Conservation (phyloP, 2,888 invertebrate species). For the Drosophila macrothrix region DNA sequence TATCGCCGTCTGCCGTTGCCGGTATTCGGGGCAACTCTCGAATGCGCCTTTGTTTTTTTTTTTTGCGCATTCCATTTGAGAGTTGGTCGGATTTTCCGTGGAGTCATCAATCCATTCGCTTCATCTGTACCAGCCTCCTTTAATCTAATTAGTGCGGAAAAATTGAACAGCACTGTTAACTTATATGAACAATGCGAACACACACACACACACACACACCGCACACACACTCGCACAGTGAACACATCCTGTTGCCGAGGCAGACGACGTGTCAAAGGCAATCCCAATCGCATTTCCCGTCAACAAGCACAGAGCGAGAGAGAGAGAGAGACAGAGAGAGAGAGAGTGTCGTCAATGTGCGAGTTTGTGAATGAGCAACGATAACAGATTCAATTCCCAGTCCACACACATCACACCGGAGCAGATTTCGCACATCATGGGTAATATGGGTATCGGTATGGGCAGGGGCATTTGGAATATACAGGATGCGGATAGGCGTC, state of each 20-base stretch:
- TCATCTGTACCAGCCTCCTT: conserved; percentile 62
- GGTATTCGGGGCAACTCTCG: conserved; percentile 50
- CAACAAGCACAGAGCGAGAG: conserved; percentile 16
- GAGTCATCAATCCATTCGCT: conserved; percentile 62
- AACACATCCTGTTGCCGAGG: conserved; percentile 52
- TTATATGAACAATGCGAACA: conserved; percentile 63
- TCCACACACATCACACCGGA: conserved; percentile 13
- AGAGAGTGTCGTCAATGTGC: conserved; percentile 18
- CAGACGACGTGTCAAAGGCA: conserved; percentile 72
- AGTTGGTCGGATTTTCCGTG: conserved; percentile 48
- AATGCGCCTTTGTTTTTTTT: conserved; percentile 47
- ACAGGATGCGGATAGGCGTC: conserved; percentile 60
- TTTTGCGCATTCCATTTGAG: conserved; percentile 49
- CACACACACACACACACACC: conserved; percentile 28
- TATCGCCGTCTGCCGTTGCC: conserved; percentile 55
- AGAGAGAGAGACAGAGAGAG: background rate
- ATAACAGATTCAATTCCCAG: conserved; percentile 59
- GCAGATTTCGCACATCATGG: conserved; percentile 12
- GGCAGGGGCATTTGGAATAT: conserved; percentile 22
- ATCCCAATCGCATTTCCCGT: conserved; percentile 70
- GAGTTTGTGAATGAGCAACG: conserved; percentile 50
- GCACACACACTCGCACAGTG: conserved; percentile 25
- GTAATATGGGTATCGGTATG: background rate
- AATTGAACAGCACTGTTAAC: conserved; percentile 76
- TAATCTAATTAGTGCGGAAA: conserved; percentile 79